phyloP scores from a whole-genome alignment of 1,140 invertebrate species.

The Lucilia cuprina region DNA sequence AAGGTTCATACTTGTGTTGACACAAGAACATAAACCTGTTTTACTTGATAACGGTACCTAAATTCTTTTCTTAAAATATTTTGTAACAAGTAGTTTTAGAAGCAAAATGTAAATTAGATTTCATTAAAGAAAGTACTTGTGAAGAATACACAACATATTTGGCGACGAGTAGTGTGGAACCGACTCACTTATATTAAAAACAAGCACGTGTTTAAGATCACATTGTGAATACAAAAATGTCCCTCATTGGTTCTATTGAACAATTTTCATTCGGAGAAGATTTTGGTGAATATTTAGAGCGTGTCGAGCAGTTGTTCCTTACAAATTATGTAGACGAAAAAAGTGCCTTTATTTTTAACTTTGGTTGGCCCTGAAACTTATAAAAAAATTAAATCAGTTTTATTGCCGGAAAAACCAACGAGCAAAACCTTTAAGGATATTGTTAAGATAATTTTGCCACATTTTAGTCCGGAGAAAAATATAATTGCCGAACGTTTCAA shows the following conservation, averaged over 20 bases:
- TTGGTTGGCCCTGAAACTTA: conserved; percentile 13
- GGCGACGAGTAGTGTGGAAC: too few species aligned
- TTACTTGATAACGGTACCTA: too few species aligned
- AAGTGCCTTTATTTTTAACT: conserved; percentile 20
- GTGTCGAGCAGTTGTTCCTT: neutral
- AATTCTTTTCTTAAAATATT: too few species aligned
- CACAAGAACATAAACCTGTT: too few species aligned
- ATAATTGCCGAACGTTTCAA: neutral
- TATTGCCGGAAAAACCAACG: neutral
- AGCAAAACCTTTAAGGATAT: neutral
- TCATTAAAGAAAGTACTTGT: too few species aligned
- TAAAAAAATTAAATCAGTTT: neutral
- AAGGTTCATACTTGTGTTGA: too few species aligned
- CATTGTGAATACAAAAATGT: neutral
- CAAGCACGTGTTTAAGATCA: too few species aligned
- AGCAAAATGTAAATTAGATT: too few species aligned
- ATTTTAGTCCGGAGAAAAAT: conserved; percentile 1
- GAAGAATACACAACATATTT: too few species aligned
- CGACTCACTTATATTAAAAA: too few species aligned
- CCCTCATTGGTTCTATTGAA: conserved; percentile 1
- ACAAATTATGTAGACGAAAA: neutral
- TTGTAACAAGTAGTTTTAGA: too few species aligned
- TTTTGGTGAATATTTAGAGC: conserved; percentile 10
- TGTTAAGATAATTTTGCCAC: neutral
- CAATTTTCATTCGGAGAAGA: neutral